These are phyloP conservation scores for Cynoglossus semilaevis DNA, from an alignment of 2,113 vertebrate genomes.

Conservation along the genomic window DNA sequence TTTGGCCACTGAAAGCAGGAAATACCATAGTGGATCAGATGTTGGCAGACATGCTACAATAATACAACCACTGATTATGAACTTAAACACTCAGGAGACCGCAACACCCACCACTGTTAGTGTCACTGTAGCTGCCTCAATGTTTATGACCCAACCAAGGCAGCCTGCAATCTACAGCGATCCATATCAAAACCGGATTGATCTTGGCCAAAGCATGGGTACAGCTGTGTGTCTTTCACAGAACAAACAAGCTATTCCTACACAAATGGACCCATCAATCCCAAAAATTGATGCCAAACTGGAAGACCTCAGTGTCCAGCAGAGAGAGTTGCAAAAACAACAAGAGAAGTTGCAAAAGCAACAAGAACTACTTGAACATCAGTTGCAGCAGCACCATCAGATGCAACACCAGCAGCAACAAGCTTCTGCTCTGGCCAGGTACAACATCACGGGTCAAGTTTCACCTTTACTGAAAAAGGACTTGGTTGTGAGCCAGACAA, in stretches of 20 bases:
- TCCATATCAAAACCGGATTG: slow-evolving; percentile 87
- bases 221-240: slow-evolving; percentile 88
- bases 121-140: slow-evolving; percentile 89
- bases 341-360: slow-evolving; percentile 79
- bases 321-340: slow-evolving; percentile 74
- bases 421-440: slow-evolving; percentile 81
- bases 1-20: slow-evolving; percentile 87
- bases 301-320: slow-evolving; percentile 78
- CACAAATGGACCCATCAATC: slow-evolving; percentile 72
- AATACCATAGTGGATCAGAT: slow-evolving; percentile 86
- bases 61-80: slow-evolving; percentile 94
- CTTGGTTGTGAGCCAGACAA: slow-evolving; percentile 82
- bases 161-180: slow-evolving; percentile 90
- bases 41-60: slow-evolving; percentile 86
- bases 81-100: slow-evolving; percentile 90
- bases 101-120: slow-evolving; percentile 85
- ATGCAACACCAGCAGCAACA: slow-evolving; percentile 77
- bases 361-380: slow-evolving; percentile 77
- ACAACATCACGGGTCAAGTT: slow-evolving; percentile 80
- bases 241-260: slow-evolving; percentile 74
- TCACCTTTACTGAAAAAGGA: slow-evolving; percentile 83
- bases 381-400: slow-evolving; percentile 78
- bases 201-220: slow-evolving; percentile 89
- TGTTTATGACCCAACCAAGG: slow-evolving; percentile 89
- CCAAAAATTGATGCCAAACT: slow-evolving; percentile 82